Conservation (phyloP, 2,888 invertebrate genomes). For the Steromphala cineraria region DNA sequence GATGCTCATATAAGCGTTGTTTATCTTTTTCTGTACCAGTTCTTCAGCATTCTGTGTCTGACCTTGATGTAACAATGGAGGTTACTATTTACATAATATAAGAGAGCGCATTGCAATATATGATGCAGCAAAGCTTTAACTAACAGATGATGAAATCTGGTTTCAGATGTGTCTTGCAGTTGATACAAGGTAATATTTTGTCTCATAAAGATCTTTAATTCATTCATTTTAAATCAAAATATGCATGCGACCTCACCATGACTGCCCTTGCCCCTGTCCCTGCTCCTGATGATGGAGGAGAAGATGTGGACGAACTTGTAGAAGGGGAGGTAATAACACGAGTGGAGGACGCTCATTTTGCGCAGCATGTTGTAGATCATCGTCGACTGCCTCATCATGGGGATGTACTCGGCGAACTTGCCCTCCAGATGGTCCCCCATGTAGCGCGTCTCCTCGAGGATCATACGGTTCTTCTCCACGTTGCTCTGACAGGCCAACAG, state of each 20-base stretch:
- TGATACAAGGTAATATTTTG: too few species aligned
- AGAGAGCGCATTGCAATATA: too few species aligned
- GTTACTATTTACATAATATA: too few species aligned
- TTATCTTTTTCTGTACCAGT: too few species aligned
- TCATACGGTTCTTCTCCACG: slow-evolving; percentile 62
- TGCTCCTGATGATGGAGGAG: slow-evolving; percentile 53
- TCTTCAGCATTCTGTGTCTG: too few species aligned
- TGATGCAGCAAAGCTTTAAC: too few species aligned
- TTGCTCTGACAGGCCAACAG: slow-evolving; percentile 67
- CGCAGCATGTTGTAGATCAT: slow-evolving; percentile 70
- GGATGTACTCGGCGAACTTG: slow-evolving; percentile 68
- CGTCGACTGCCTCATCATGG: slow-evolving; percentile 68
- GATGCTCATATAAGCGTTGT: too few species aligned
- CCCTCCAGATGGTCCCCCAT: slow-evolving; percentile 70
- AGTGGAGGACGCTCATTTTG: slow-evolving; percentile 63
- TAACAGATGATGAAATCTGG: too few species aligned
- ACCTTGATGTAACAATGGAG: too few species aligned
- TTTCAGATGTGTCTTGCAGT: too few species aligned
- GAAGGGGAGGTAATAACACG: slow-evolving; percentile 69
- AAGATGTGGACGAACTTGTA: slow-evolving; percentile 67
- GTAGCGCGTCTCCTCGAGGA: slow-evolving; percentile 71
- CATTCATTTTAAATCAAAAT: too few species aligned
- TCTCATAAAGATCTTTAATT: too few species aligned
- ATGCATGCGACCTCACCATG: slow-evolving; percentile 46
- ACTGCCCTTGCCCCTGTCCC: slow-evolving; percentile 71